Evolutionary conservation across 1,140 invertebrate genomes (phyloP).

Genomic region (Platyscapa corneri): DNA sequence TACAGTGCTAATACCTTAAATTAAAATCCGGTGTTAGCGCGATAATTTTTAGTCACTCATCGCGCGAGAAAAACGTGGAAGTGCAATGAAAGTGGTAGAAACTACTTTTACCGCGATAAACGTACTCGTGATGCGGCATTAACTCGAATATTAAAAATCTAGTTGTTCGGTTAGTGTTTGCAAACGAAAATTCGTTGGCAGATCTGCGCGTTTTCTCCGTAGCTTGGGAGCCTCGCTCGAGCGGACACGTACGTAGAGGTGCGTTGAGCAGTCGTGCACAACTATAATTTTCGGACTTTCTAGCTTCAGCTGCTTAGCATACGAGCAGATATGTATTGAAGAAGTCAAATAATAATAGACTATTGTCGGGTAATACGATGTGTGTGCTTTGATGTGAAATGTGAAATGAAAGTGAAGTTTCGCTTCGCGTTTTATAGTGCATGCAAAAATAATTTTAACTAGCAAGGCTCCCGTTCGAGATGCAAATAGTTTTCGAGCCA

Average conservation of each 20-base stretch:
- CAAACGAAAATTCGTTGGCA: no score
- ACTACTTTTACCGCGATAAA: not conserved
- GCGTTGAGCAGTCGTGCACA: not conserved
- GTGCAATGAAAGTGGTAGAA: not conserved
- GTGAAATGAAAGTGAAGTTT: constrained; percentile 49
- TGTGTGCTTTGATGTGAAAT: constrained; percentile 17
- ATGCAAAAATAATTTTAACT: constrained; percentile 5
- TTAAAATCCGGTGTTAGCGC: not conserved
- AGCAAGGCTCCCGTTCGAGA: not conserved
- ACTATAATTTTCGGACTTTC: constrained; percentile 43
- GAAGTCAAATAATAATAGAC: constrained; percentile 34
- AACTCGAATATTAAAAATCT: not conserved
- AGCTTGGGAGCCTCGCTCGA: not conserved
- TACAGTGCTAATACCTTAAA: not conserved
- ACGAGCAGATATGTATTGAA: not conserved
- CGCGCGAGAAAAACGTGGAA: not conserved
- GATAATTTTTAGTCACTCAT: not conserved
- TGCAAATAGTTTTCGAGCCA: not conserved
- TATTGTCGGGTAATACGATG: constrained; percentile 10
- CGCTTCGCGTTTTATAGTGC: constrained; percentile 15
- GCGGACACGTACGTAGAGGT: not conserved
- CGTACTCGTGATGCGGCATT: not conserved
- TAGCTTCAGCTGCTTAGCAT: not conserved
- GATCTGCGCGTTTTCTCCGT: constrained; percentile 38
- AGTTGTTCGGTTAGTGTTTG: not conserved